These are phyloP conservation scores for Cepphus grylle DNA, from an alignment of 2,113 vertebrate species.

Conservation along the genomic window DNA sequence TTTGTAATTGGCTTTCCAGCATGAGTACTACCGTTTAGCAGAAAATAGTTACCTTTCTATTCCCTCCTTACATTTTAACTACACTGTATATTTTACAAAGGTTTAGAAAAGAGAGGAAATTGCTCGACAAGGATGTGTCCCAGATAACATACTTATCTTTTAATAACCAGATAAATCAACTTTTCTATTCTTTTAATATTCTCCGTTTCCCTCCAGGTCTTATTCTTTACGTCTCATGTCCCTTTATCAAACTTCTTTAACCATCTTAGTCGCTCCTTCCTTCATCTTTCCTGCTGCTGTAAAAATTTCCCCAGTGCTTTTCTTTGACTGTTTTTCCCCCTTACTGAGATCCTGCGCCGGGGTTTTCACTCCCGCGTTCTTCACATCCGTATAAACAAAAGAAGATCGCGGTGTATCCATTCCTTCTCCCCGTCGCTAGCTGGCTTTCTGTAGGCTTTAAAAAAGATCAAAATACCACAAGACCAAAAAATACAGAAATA, in stretches of 20 bases:
- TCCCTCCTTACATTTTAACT: slow-evolving; percentile 34
- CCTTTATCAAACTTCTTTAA: slow-evolving; percentile 31
- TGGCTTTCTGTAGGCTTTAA: not conserved
- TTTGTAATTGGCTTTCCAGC: slow-evolving; percentile 22
- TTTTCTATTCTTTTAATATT: slow-evolving; percentile 40
- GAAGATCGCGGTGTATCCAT: not conserved
- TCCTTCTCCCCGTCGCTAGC: not conserved
- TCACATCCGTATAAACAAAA: slow-evolving; percentile 28
- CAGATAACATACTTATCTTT: slow-evolving; percentile 57
- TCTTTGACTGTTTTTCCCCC: not conserved
- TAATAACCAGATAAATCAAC: slow-evolving; percentile 52
- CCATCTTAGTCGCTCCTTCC: slow-evolving; percentile 17
- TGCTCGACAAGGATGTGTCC: not conserved
- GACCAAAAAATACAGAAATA: not conserved
- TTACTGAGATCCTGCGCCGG: not conserved
- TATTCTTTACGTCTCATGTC: not conserved
- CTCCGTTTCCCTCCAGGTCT: slow-evolving; percentile 37
- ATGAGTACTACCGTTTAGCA: not conserved
- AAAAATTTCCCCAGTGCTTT: slow-evolving; percentile 7
- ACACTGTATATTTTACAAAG: slow-evolving; percentile 12
- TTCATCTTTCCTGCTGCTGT: slow-evolving; percentile 1
- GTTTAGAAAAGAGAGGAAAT: slow-evolving; percentile 48
- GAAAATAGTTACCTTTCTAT: slow-evolving; percentile 36
- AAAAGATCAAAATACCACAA: not conserved
- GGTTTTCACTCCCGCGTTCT: not conserved